Percentiles rank a stretch among this genome's conserved stretches.
Evolutionary conservation across 1,140 invertebrate species (phyloP).

Genomic region (Cotesia typhae): DNA sequence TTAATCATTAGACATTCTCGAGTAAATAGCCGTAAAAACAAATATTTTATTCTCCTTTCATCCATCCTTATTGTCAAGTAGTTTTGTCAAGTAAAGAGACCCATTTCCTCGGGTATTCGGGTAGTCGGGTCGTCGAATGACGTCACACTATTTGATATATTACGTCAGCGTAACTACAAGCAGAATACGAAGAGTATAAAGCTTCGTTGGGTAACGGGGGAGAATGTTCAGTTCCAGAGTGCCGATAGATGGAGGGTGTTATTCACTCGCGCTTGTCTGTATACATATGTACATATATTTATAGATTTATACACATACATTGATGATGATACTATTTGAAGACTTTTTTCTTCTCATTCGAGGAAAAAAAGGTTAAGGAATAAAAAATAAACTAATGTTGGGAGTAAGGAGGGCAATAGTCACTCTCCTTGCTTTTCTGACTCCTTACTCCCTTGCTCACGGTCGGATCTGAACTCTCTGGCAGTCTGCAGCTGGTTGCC

Average conservation of each 20-base stretch:
- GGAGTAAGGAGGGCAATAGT: conserved; percentile 22
- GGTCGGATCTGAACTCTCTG: conserved; percentile 24
- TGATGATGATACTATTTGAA: no score
- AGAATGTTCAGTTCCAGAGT: no score
- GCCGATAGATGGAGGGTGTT: no score
- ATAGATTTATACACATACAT: no score
- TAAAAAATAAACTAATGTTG: not conserved
- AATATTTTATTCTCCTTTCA: no score
- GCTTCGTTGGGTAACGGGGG: no score
- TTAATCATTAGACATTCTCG: no score
- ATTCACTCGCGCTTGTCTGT: no score
- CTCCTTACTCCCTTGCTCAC: not conserved
- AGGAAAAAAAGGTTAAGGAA: not conserved
- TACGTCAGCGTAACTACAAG: not conserved
- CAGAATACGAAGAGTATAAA: no score
- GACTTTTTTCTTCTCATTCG: not conserved
- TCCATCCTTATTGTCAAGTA: not conserved
- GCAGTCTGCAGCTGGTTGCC: conserved; percentile 15
- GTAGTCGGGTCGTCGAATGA: not conserved
- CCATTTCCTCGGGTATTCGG: conserved; percentile 3
- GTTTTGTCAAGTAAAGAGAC: conserved; percentile 13
- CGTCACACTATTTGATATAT: conserved; percentile 8
- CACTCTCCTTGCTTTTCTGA: not conserved
- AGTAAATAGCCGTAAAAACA: no score
- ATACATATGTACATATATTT: no score